Conservation (phyloP, 2,888 invertebrate species). For the Thalpophila matura region DNA sequence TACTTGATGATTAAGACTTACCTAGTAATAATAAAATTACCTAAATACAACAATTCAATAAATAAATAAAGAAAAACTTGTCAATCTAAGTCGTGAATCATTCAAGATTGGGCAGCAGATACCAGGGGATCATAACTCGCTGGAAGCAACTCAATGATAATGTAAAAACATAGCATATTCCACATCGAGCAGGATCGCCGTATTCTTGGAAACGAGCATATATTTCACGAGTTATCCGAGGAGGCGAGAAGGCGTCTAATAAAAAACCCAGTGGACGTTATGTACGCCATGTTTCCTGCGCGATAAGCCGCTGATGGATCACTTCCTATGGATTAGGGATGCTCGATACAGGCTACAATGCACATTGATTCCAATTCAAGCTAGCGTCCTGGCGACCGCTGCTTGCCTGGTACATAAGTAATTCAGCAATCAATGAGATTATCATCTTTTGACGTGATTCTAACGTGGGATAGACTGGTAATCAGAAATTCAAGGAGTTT, state of each 20-base stretch:
- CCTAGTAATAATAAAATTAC: no score
- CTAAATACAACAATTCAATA: no score
- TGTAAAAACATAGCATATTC: constrained; percentile 32
- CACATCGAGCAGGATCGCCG: constrained; percentile 38
- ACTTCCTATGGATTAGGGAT: constrained; percentile 80
- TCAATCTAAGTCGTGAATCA: background rate
- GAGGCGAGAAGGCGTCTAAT: constrained; percentile 56
- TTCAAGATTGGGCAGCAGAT: background rate
- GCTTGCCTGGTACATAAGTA: constrained; percentile 26
- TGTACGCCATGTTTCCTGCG: constrained; percentile 78
- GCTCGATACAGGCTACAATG: constrained; percentile 62
- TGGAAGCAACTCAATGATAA: constrained; percentile 35
- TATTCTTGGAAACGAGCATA: constrained; percentile 61
- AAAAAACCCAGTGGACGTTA: constrained; percentile 65
- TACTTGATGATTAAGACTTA: no score
- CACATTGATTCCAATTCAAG: constrained; percentile 56
- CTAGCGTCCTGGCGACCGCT: constrained; percentile 31
- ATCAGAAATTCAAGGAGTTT: constrained; percentile 15
- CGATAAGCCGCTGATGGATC: constrained; percentile 88
- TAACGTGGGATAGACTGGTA: background rate
- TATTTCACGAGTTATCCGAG: constrained; percentile 62
- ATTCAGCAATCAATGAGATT: constrained; percentile 23
- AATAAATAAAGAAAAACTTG: background rate
- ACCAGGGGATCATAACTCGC: constrained; percentile 43
- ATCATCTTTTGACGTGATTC: constrained; percentile 20